phyloP scores from a whole-genome alignment of 2,797 vertebrate genomes.

The Epinephelus malabaricus region DNA sequence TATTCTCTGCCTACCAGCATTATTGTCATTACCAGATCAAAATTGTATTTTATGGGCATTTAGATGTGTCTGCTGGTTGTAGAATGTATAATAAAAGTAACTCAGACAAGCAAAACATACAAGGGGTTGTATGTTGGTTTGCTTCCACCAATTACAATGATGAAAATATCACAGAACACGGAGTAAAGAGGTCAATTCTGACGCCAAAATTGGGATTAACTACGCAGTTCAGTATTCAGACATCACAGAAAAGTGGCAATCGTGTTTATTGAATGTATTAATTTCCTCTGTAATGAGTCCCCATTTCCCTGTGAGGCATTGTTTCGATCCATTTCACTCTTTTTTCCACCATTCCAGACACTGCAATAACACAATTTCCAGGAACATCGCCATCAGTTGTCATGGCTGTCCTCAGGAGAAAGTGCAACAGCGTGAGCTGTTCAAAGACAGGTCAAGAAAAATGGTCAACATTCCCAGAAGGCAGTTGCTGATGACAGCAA shows the following conservation, averaged over 20 bases:
- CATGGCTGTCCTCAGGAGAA: slow-evolving; percentile 39
- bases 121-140: background rate
- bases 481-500: slow-evolving; percentile 62
- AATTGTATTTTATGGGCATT: background rate
- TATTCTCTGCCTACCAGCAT: slow-evolving; percentile 1
- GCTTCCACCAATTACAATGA: background rate
- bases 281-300: background rate
- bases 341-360: background rate
- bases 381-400: slow-evolving; percentile 35
- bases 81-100: background rate
- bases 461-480: slow-evolving; percentile 61
- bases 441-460: slow-evolving; percentile 65
- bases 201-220: background rate
- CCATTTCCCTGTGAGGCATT: background rate
- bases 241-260: background rate
- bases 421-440: slow-evolving; percentile 36
- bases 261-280: background rate
- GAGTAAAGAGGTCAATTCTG: slow-evolving; percentile 4
- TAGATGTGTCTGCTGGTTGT: background rate
- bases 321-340: background rate
- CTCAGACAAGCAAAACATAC: background rate
- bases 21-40: slow-evolving; percentile 21
- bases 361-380: slow-evolving; percentile 12
- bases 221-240: background rate
- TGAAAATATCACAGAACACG: background rate